A percentile compares a stretch with the other conserved stretches of the same genome.
These are phyloP conservation scores for Anorthoa munda DNA, from an alignment of 2,888 invertebrate species.

Conservation along the genomic window DNA sequence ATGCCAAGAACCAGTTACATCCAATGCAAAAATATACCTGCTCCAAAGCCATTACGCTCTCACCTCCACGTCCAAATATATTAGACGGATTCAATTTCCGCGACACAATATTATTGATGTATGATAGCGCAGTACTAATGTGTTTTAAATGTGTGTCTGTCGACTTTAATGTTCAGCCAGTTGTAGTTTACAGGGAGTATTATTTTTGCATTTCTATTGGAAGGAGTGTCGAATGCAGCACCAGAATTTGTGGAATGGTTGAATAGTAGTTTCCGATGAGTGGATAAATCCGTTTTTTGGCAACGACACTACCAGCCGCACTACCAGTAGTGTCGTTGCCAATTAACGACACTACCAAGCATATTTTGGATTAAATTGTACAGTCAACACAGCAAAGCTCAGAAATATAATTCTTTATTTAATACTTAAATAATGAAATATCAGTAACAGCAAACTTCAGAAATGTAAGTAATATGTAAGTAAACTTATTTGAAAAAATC, in stretches of 20 bases:
- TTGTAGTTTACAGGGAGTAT: constrained; percentile 41
- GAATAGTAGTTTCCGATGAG: no score
- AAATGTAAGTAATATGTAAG: no score
- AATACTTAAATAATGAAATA: no score
- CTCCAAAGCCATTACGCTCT: constrained; percentile 56
- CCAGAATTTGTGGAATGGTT: not conserved
- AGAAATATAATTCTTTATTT: no score
- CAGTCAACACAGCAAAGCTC: no score
- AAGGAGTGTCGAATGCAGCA: not conserved
- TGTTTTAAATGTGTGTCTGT: constrained; percentile 79
- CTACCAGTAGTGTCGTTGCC: no score
- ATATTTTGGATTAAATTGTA: no score
- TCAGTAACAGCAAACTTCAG: no score
- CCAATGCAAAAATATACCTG: constrained; percentile 35
- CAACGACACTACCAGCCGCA: no score
- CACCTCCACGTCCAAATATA: constrained; percentile 72
- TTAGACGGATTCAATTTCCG: constrained; percentile 88
- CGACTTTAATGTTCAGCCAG: constrained; percentile 47
- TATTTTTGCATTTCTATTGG: constrained; percentile 54
- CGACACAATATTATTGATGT: constrained; percentile 80
- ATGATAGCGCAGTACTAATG: constrained; percentile 78
- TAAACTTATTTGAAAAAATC: no score
- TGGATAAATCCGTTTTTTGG: no score
- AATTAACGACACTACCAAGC: no score
- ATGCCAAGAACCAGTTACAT: not conserved